These are phyloP conservation scores for Dascillus cervinus DNA, from an alignment of 2,888 invertebrate genomes.

Conservation along the genomic window DNA sequence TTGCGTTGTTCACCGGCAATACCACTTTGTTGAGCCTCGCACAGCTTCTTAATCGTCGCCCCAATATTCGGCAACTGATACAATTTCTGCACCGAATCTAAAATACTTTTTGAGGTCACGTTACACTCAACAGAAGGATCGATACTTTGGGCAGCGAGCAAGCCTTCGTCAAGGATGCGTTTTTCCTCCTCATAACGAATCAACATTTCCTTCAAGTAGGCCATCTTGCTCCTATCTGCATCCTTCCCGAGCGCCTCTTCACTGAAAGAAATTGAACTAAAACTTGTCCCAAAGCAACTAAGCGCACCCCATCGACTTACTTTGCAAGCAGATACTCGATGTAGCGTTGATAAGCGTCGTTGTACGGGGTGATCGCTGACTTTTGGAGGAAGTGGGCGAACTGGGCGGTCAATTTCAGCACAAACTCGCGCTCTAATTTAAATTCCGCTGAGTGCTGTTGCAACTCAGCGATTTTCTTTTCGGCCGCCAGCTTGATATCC, in stretches of 20 bases:
- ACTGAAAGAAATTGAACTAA: constrained; percentile 11
- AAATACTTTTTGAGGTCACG: constrained; percentile 11
- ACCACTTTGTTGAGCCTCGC: constrained; percentile 8
- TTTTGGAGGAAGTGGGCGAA: constrained; percentile 34
- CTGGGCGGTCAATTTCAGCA: constrained; percentile 28
- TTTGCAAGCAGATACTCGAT: constrained; percentile 30
- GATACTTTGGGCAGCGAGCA: constrained; percentile 1
- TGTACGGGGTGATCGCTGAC: constrained; percentile 32
- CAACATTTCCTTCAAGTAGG: constrained; percentile 13
- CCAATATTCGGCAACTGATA: constrained; percentile 16
- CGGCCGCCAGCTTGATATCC: constrained; percentile 7
- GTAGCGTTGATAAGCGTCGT: constrained; percentile 32
- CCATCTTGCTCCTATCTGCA: constrained; percentile 8
- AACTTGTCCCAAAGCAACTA: too few relatives aligned
- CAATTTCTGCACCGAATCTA: constrained; percentile 11
- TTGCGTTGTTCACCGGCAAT: background rate
- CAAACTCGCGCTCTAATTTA: constrained; percentile 26
- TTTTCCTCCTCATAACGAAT: constrained; percentile 17
- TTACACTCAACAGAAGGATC: constrained; percentile 4
- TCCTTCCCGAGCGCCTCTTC: constrained; percentile 13
- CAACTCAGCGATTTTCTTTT: constrained; percentile 1
- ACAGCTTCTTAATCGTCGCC: constrained; percentile 14
- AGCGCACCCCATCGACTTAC: constrained; percentile 20
- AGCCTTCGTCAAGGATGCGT: constrained; percentile 10
- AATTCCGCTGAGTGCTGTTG: constrained; percentile 6